These are phyloP conservation scores for Sinosuthora webbiana DNA, from an alignment of 2,113 vertebrate species.

Conservation along the genomic window DNA sequence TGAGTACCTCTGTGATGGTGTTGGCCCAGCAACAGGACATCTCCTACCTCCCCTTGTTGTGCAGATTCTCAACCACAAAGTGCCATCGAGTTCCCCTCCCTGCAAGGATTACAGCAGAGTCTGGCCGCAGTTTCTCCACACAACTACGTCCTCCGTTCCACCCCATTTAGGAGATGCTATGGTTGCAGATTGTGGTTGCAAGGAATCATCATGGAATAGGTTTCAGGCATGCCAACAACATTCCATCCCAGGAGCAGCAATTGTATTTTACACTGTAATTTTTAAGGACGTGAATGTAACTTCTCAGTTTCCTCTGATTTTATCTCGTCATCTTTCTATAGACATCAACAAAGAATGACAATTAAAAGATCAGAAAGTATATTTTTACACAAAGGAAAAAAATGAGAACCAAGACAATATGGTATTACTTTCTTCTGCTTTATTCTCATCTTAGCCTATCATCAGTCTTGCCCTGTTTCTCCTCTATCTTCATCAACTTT, in stretches of 20 bases:
- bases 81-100: not conserved
- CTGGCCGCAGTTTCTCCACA: accelerated
- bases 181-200: not conserved
- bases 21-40: not conserved
- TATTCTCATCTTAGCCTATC: not conserved
- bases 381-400: not conserved
- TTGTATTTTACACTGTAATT: not conserved
- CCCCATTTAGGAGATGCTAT: not conserved
- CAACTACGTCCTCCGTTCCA: not conserved
- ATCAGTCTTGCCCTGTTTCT: not conserved
- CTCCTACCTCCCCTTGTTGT: not conserved
- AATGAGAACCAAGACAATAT: not conserved
- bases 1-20: not conserved
- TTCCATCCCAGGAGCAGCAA: not conserved
- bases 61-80: not conserved
- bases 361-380: not conserved
- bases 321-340: not conserved
- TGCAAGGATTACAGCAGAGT: no score
- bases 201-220: not conserved
- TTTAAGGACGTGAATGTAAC: not conserved
- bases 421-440: not conserved
- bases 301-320: not conserved
- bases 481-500: not conserved
- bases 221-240: not conserved
- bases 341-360: not conserved